Evolutionary conservation across 2,888 invertebrate genomes (phyloP).

Genomic region (Artemia sinica): DNA sequence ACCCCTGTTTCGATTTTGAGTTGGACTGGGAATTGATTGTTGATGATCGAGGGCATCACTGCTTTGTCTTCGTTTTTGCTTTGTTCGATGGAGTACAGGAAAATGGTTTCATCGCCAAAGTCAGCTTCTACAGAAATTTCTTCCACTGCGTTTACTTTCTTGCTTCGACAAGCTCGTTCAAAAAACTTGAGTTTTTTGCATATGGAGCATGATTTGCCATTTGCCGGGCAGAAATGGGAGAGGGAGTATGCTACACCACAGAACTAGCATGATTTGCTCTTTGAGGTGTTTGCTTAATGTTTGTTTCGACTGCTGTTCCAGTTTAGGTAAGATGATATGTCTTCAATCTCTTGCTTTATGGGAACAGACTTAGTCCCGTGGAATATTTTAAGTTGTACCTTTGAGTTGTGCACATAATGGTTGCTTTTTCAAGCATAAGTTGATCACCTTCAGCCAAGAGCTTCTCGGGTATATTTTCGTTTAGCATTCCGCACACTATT

Average conservation of each 20-base stretch:
- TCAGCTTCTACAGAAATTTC: too few species aligned
- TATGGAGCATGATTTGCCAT: background rate
- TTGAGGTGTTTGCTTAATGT: background rate
- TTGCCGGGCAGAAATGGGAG: background rate
- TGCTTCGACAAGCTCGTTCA: too few species aligned
- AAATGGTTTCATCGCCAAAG: too few species aligned
- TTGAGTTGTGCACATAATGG: background rate
- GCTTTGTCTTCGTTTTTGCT: too few species aligned
- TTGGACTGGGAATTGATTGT: too few species aligned
- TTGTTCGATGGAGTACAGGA: too few species aligned
- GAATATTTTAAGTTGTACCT: background rate
- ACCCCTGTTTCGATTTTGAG: too few species aligned
- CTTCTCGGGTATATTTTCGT: background rate
- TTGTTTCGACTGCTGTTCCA: background rate
- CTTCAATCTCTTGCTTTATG: constrained; percentile 3
- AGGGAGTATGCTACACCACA: background rate
- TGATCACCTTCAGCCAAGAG: background rate
- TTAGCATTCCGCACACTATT: background rate
- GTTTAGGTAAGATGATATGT: background rate
- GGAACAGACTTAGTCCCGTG: background rate
- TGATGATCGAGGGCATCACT: too few species aligned
- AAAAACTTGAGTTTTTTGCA: too few species aligned
- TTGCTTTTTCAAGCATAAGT: constrained; percentile 1
- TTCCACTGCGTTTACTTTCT: too few species aligned
- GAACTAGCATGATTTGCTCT: background rate